Evolutionary conservation across 2,797 vertebrate genomes (phyloP).

Genomic region (Cottoperca gobio): DNA sequence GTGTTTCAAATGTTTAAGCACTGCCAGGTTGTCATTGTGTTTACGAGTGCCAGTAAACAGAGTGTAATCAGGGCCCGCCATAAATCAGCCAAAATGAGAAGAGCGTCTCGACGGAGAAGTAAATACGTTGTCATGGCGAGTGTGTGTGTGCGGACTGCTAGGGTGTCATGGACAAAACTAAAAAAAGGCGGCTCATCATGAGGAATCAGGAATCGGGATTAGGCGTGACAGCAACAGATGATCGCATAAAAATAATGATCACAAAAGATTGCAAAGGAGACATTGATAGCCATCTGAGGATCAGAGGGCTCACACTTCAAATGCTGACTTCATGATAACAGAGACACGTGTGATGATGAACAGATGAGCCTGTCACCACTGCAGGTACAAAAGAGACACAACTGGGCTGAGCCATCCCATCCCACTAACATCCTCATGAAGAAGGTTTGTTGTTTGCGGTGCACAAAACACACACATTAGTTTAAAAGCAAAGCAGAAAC

Average conservation of each 20-base stretch:
- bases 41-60: conserved; percentile 83
- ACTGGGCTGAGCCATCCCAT: conserved; percentile 19
- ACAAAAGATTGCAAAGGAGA: conserved; percentile 22
- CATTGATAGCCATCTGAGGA: conserved; percentile 53
- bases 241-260: conserved; percentile 32
- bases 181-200: conserved; percentile 24
- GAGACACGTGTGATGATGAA: conserved; percentile 53
- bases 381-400: conserved; percentile 40
- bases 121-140: conserved; percentile 72
- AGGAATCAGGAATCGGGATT: conserved; percentile 39
- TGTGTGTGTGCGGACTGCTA: conserved; percentile 39
- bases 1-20: conserved; percentile 69
- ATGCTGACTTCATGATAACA: conserved; percentile 43
- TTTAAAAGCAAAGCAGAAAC: conserved; percentile 48
- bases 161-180: conserved; percentile 51
- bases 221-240: conserved; percentile 46
- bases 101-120: conserved; percentile 63
- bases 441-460: conserved; percentile 55
- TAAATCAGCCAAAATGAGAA: conserved; percentile 73
- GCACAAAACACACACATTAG: conserved; percentile 52
- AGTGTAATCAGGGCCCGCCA: conserved; percentile 75
- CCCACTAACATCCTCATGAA: conserved; percentile 42
- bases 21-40: conserved; percentile 77
- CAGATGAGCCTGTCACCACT: conserved; percentile 29
- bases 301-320: conserved; percentile 50